A percentile compares a stretch with the other conserved stretches of the same genome.
Conservation (phyloP, 2,888 invertebrate genomes). For the Drosophila acutilabella region DNA sequence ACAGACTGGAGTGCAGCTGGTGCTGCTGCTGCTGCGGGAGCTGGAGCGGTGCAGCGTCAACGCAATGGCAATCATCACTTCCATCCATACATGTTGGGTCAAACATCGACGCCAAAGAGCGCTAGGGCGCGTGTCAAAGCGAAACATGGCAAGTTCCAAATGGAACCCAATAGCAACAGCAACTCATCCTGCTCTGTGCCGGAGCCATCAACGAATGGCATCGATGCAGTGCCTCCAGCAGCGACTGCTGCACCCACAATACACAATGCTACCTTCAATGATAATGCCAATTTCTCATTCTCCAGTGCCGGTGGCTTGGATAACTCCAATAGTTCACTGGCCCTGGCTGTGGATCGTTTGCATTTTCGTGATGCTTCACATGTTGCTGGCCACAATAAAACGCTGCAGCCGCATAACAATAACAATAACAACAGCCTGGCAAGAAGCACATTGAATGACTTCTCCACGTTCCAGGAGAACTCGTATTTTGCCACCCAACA, state of each 20-base stretch:
- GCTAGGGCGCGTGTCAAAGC: conserved; percentile 68
- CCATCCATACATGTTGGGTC: conserved; percentile 82
- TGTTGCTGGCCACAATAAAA: conserved; percentile 42
- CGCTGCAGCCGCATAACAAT: conserved; percentile 48
- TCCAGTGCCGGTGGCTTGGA: conserved; percentile 81
- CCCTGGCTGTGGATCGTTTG: conserved; percentile 80
- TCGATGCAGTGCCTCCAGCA: conserved; percentile 10
- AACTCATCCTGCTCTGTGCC: conserved; percentile 81
- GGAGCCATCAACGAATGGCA: conserved; percentile 57
- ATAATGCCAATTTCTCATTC: conserved; percentile 83
- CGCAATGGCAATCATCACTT: conserved; percentile 82
- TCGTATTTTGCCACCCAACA: conserved; percentile 85
- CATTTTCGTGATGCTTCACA: conserved; percentile 80
- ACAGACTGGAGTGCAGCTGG: conserved; percentile 33
- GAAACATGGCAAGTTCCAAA: conserved; percentile 73
- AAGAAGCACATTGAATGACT: conserved; percentile 75
- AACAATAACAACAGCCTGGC: conserved; percentile 47
- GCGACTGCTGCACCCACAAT: conserved; percentile 31
- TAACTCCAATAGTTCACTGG: conserved; percentile 83
- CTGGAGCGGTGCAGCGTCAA: conserved; percentile 47
- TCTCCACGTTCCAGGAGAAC: conserved; percentile 84
- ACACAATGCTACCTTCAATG: conserved; percentile 80
- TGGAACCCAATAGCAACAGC: conserved; percentile 76
- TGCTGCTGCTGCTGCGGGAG: conserved; percentile 12
- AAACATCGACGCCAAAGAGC: conserved; percentile 83